Base-by-base conservation (phyloP, 1,140 invertebrate genomes). In the Drosophila rhopaloa region DNA sequence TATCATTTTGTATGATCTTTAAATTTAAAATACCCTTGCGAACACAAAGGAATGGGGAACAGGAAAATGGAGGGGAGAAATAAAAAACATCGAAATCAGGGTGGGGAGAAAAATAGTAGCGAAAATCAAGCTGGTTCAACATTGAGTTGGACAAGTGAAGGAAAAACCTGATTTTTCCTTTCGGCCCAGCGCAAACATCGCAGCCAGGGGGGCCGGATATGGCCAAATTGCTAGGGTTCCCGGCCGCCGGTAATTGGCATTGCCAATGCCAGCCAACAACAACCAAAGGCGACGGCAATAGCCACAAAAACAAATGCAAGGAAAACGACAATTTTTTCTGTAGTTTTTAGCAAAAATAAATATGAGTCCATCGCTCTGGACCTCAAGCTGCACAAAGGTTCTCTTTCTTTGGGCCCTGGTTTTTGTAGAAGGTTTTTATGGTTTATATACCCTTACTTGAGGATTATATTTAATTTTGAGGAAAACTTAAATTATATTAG, bases 141-240 rank as follows among this genome's bases (percentile, higher is more conserved):
- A 66, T 67, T 41, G 32, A 67, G 79, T 50, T 51, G 77, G 78
- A 76, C 83, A 83, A 78, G 76, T 70, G 68, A 48, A 50, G 65
- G 58, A 77, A 77, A 86, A 88, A 88, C 84, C 84, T 66, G 84
- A 88, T 88, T 88, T 80, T 80, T 82, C 56, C 74, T 76, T 77
- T 48, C 40, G 48, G 54, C 60, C 81, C 68, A 63, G 79, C 79
- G 48, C 66, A 76, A 76, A 71, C 79, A 81, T 70, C 51, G 37
- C 65, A 57, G 83, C 82, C 84, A 83, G 40, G 79, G 79, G 80
- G 85, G 84, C 84, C 84, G 84, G 84, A 89, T 89, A 89, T 89
- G 73, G 70, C 84, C 81, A 89, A 89, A 89, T 89, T 89, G 84
- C 84, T 89, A 90, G 84, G 84, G 84, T 90, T 83, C 76, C 77